Evolutionary conservation across 2,113 vertebrate genomes (phyloP), one percentile per base, ranked within the genome.

Genomic region (Cromileptes altivelis): DNA sequence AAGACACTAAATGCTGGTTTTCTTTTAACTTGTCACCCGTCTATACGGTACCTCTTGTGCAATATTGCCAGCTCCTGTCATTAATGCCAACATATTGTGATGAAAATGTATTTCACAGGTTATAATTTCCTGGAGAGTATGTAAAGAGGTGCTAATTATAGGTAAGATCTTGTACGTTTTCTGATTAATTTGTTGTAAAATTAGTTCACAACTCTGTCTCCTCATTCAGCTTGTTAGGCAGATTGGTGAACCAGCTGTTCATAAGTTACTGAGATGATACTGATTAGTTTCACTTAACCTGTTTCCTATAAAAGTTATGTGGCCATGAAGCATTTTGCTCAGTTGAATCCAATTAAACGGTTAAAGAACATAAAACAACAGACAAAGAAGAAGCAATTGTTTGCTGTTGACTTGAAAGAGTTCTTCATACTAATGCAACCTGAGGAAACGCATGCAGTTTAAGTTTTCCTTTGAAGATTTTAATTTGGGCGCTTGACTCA

Each of bases 371-470:
- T 42, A 9, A 63, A 58, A 58, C 17, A 70, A 42, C 6, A 40
- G 2, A 23, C 33, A 49, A 40, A 63, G 37, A 69, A 19, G 6
- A 56, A 52, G 19, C 13, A 42, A 42, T 73, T 40, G 18, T 56
- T 25, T 6, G 2, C 11, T 45, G 15, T 18, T 14, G 18, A 69
- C 23, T 50, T 70, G 21, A 73, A 82, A 75, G 27, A 33, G 18
- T 9, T 42, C 6, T 37, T 42, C 27, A 53, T 75, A 17, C 2
- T 17, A 15, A 12, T 52, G 56, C 23, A 40, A 70, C 75, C 58
- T 71, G 60, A 55, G 23, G 70, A 82, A 25, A 60, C 56, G 33
- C 30, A 58, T 53, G 10, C 33, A 33, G 50, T 77, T 50, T 69
- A n/a, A 56, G 21, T 71, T 70, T 67, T 18, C 52, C 33, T 49